Base-by-base conservation (phyloP, 2,888 invertebrate genomes). In the Xestia ashworthii region DNA sequence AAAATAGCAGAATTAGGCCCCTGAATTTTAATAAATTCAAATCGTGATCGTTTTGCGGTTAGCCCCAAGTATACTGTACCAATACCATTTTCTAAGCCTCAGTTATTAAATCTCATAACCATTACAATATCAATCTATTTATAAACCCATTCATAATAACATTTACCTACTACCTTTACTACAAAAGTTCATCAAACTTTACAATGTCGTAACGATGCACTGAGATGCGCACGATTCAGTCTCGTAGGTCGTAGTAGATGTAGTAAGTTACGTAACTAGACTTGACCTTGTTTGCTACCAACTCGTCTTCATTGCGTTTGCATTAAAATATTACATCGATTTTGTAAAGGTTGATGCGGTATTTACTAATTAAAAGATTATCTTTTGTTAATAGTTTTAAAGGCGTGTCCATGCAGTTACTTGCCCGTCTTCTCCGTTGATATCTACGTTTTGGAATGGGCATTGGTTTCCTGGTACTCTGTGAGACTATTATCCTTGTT, bases 191-290 rank as follows among this genome's bases (percentile, higher is more conserved):
- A 85, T 80, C 76, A 78, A 78, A 77, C 85, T 82, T 76, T 32
- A 67, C 50, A 66, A 68, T 88, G 75, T 85, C 76, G 79, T 80
- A 75, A 84, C 25, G 78, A 78, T 85, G 84, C 84, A 90, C 78
- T 48, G 85, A 88, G 92, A 93, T 92, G 93, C 90, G 91, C 91
- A 71, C 82, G 90, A 91, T 90, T 90, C 72, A 81, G 84, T 89
- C 87, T 85, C 84, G 82, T 76, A 66, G 83, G 66, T 78, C 62
- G 68, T 82, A 82, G 85, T 83, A 82, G 68, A 72, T 72, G 87
- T 80, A 80, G 74, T 83, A 73, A 60, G 71, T 83, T 89, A 88
- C 87, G 85, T 82, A 76, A 76, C 75, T 83, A 85, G 76, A 76
- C 80, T 77, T 88, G 89, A 88, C 89, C 89, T 83, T 87, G 83